Evolutionary conservation across 2,888 invertebrate genomes (phyloP).

Genomic region (Colostygia pectinataria): DNA sequence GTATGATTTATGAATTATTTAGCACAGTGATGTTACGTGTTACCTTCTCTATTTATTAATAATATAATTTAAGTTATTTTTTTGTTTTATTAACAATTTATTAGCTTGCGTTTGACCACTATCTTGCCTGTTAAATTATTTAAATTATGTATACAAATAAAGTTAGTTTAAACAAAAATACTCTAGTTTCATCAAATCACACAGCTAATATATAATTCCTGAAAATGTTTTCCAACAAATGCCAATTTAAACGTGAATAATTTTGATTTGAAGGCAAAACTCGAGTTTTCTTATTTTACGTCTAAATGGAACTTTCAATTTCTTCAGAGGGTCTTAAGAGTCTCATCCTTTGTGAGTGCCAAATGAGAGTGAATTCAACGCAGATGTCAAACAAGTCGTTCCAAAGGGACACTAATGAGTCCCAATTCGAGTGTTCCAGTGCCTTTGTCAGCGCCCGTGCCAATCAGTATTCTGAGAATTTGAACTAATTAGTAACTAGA

Average conservation of each 20-base stretch:
- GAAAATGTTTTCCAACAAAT: slow-evolving; percentile 6
- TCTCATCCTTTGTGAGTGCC: slow-evolving; percentile 50
- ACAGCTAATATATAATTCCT: slow-evolving; percentile 3
- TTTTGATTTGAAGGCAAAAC: slow-evolving; percentile 21
- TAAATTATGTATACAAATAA: background rate
- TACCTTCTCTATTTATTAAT: too few species aligned
- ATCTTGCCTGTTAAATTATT: too few species aligned
- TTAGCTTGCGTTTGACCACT: too few species aligned
- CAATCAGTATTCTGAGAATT: slow-evolving; percentile 37
- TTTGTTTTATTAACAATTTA: background rate
- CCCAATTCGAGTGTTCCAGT: slow-evolving; percentile 46
- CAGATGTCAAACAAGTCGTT: slow-evolving; percentile 53
- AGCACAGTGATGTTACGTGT: too few species aligned
- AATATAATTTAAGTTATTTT: too few species aligned
- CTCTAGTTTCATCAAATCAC: slow-evolving; percentile 3
- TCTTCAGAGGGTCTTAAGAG: slow-evolving; percentile 41
- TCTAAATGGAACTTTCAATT: slow-evolving; percentile 43
- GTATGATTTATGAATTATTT: too few species aligned
- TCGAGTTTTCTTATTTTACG: slow-evolving; percentile 31
- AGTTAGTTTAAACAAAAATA: slow-evolving; percentile 6
- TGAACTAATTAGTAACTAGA: slow-evolving; percentile 37
- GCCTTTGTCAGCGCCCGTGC: slow-evolving; percentile 34
- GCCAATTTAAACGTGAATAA: slow-evolving; percentile 16
- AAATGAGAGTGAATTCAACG: slow-evolving; percentile 53
- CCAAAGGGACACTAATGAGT: slow-evolving; percentile 57